Evolutionary conservation across 2,113 vertebrate species (phyloP).

Genomic region (Corvus moneduloides): DNA sequence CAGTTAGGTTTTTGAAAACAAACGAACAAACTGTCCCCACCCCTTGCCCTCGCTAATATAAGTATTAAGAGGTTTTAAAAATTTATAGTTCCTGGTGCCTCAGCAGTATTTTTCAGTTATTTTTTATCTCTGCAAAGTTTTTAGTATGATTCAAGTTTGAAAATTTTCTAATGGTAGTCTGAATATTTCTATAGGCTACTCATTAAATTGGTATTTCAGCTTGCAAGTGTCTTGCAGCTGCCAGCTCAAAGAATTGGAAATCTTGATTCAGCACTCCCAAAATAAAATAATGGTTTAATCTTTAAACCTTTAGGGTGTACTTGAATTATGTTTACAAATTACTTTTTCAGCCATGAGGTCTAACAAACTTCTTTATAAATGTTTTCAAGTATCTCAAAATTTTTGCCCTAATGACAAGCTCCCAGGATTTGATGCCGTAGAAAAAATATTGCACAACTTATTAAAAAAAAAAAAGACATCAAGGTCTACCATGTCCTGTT

Average conservation of each 20-base stretch:
- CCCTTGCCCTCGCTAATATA: background rate
- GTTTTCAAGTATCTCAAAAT: background rate
- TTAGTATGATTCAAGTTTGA: background rate
- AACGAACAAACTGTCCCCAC: background rate
- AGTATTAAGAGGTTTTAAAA: background rate
- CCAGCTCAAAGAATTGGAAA: background rate
- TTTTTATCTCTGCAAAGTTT: background rate
- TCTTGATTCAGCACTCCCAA: background rate
- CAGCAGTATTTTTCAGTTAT: background rate
- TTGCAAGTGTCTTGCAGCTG: constrained; percentile 1
- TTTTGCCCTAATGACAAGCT: background rate
- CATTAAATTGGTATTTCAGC: background rate
- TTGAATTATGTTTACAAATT: constrained; percentile 7
- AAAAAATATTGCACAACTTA: background rate
- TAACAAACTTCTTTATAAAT: background rate
- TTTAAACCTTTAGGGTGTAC: background rate
- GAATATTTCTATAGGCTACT: background rate
- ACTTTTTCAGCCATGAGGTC: background rate
- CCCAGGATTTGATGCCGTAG: background rate
- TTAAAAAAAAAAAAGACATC: background rate
- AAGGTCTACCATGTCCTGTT: background rate
- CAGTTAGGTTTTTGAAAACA: background rate
- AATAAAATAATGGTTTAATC: constrained; percentile 8
- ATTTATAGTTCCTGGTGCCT: background rate
- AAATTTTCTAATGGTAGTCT: background rate